These are phyloP conservation scores for Mobula birostris DNA, from an alignment of 2,113 vertebrate species.

Conservation along the genomic window DNA sequence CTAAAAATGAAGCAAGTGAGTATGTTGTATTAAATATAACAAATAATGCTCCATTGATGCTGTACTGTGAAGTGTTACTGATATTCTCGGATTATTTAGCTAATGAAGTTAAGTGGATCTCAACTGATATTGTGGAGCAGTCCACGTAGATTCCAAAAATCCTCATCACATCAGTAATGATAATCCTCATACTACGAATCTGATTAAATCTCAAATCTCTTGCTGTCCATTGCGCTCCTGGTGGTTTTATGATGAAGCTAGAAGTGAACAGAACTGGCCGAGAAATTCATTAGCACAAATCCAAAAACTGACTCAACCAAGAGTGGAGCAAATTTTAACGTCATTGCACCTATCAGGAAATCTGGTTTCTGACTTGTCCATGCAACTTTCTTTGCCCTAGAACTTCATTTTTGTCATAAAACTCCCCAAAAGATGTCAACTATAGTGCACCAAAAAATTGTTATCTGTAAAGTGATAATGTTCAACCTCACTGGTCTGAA, in stretches of 20 bases:
- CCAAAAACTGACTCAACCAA: too few species aligned
- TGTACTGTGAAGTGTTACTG: not conserved
- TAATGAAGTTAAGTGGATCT: not conserved
- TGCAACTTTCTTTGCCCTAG: too few species aligned
- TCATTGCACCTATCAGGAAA: too few species aligned
- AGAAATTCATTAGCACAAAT: too few species aligned
- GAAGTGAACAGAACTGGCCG: not conserved
- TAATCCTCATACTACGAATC: not conserved
- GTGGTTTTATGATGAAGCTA: not conserved
- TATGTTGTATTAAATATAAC: not conserved
- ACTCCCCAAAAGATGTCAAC: too few species aligned
- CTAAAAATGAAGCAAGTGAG: slow-evolving; percentile 33
- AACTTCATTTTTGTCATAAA: too few species aligned
- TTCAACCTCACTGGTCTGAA: too few species aligned
- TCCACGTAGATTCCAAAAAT: not conserved
- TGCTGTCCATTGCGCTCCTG: not conserved
- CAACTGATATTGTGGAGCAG: not conserved
- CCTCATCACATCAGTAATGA: not conserved
- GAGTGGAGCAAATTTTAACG: too few species aligned
- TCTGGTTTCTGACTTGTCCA: too few species aligned
- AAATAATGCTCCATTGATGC: not conserved
- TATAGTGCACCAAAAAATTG: too few species aligned
- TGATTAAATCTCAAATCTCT: not conserved
- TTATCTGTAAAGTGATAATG: too few species aligned
- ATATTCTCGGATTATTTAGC: not conserved